Percentiles rank a stretch among this genome's conserved stretches.
Evolutionary conservation across 1,140 invertebrate genomes (phyloP).

Genomic region (Paraescarpia echinospica): DNA sequence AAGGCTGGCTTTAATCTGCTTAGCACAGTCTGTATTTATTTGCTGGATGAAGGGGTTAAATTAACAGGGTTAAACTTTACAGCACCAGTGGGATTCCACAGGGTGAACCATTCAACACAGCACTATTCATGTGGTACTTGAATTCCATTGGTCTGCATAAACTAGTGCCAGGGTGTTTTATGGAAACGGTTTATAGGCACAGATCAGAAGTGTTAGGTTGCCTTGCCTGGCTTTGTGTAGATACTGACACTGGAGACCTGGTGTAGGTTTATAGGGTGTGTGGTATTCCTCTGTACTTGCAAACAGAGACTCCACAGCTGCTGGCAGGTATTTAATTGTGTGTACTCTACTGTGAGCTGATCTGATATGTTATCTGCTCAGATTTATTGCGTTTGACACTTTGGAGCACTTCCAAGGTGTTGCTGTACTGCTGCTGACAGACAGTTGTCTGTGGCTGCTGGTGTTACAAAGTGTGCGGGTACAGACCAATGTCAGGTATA

Average conservation of each 20-base stretch:
- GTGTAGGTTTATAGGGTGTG: neutral
- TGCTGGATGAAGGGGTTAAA: neutral
- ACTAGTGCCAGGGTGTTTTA: neutral
- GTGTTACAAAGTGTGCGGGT: too few species aligned
- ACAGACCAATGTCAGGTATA: too few species aligned
- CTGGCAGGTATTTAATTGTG: neutral
- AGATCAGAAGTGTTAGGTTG: neutral
- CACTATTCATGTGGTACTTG: neutral
- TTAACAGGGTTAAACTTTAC: neutral
- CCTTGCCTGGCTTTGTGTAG: neutral
- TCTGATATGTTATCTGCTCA: neutral
- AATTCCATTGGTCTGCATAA: neutral
- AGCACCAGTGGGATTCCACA: neutral
- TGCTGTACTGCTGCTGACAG: neutral
- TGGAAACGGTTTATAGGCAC: neutral
- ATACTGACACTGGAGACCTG: neutral
- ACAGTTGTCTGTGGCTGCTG: neutral
- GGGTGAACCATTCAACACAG: neutral
- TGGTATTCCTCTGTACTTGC: neutral
- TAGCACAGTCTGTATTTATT: neutral
- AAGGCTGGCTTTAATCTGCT: neutral
- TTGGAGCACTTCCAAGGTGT: neutral
- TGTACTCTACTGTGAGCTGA: neutral
- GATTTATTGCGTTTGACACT: neutral
- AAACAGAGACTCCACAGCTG: neutral